Base-by-base conservation (phyloP, 2,113 vertebrate genomes). In the Nycticebus coucang region DNA sequence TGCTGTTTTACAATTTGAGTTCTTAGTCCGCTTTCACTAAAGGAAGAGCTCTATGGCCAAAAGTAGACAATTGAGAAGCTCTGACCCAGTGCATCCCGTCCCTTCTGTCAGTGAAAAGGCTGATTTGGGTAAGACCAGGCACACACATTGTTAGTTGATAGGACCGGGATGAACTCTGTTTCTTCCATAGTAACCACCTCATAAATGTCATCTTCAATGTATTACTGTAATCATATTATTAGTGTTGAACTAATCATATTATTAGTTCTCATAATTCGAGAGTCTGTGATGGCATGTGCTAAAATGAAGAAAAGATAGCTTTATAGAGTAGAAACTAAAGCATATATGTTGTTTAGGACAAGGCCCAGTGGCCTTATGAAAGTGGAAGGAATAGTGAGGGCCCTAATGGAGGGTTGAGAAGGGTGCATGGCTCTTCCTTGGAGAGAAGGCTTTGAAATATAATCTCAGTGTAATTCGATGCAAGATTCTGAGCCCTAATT, bases 341-440 rank as follows among this genome's bases (percentile, higher is more conserved):
- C 26, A 41, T 17, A 9, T 22, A 13, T 59, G 1, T 92, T 41
- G 28, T 50, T 64, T 41, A 80, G 53, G 13, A 62, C 50, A 50
- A 35, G n/a, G 57, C 4, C 71, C 50, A 50, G n/a, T 22, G 37
- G 41, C 55, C 59, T 83, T 2, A 22, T 24, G 68, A 13, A 53
- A 41, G 55, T 8, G 21, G 74, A 37, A 93, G 30, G 55, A 72
- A 21, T 7, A 18, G 59, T 24, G 62, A 28, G 35, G 55, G 35
- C 8, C 0, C 0, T 41, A 19, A 24, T 2, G 11, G 24, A 45
- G 17, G 30, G 17, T 7, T 64, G 80, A 45, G 22, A 1, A 35
- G 55, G 55, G 18, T 1, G 0, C 28, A 0, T 50, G 41, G 79
- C 6, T 37, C 3, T n/a, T 24, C 69, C 68, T 8, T 2, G 19